Percentiles rank a stretch among this genome's conserved stretches.
Evolutionary conservation across 2,797 vertebrate genomes (phyloP).

Genomic region (Euphonia xanthogaster): DNA sequence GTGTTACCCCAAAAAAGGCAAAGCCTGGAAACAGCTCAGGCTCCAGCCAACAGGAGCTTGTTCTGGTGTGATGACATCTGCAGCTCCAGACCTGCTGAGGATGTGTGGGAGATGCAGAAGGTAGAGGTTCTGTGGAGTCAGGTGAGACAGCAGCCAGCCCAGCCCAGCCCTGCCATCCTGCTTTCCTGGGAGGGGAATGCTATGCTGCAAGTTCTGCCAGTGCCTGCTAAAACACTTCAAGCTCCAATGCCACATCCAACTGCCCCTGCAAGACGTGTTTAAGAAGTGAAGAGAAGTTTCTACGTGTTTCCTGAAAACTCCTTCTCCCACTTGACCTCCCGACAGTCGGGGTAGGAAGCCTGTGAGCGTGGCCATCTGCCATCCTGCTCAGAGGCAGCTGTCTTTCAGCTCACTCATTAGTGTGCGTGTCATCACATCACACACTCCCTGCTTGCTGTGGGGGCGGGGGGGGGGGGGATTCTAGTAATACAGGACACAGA

Average conservation of each 20-base stretch:
- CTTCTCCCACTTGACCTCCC: not conserved
- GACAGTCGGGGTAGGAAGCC: not conserved
- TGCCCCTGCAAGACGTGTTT: rapidly evolving
- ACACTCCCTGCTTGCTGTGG: not conserved
- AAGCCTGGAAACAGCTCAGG: not conserved
- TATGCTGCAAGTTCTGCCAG: rapidly evolving
- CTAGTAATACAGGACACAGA: not conserved
- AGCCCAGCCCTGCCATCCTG: not conserved
- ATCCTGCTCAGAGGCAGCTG: rapidly evolving
- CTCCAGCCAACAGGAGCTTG: not conserved
- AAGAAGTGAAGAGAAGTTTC: not conserved
- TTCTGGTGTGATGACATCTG: not conserved
- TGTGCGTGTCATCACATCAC: not conserved
- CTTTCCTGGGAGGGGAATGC: not conserved
- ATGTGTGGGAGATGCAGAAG: not conserved
- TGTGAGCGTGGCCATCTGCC: not conserved
- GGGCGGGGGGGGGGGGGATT: too few species aligned
- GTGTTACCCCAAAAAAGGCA: not conserved
- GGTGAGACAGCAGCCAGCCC: not conserved
- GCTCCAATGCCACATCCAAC: not conserved
- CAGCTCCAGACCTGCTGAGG: not conserved
- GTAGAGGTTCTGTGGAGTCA: not conserved
- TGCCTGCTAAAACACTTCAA: not conserved
- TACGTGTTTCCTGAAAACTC: not conserved
- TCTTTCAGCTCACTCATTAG: not conserved